Evolutionary conservation across 1,140 invertebrate species (phyloP).

Genomic region (Zaprionus tsacasi): DNA sequence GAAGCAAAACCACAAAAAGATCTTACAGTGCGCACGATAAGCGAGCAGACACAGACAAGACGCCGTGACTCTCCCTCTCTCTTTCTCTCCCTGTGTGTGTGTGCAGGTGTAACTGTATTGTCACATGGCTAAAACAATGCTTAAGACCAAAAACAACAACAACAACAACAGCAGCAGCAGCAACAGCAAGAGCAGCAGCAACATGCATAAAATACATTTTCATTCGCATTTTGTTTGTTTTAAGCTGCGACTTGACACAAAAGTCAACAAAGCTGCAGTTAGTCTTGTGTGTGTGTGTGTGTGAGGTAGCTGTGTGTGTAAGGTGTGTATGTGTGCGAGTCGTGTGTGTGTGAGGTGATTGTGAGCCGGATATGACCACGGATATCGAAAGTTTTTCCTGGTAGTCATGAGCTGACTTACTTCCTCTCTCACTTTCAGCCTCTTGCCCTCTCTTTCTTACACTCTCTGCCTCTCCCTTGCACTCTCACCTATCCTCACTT

Average conservation of each 20-base stretch:
- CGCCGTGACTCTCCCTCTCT: conserved; percentile 23
- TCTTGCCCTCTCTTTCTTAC: background rate
- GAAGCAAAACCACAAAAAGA: conserved; percentile 70
- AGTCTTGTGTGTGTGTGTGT: background rate
- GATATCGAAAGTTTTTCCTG: conserved; percentile 77
- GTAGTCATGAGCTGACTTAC: conserved; percentile 29
- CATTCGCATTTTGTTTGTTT: conserved; percentile 80
- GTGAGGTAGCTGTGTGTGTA: conserved; percentile 12
- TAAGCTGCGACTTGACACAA: conserved; percentile 78
- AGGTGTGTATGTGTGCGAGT: conserved; percentile 10
- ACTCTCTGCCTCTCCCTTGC: background rate
- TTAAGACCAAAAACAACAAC: conserved; percentile 54
- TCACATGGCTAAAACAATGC: conserved; percentile 75
- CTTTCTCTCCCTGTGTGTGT: conserved; percentile 18
- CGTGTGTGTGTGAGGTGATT: conserved; percentile 18
- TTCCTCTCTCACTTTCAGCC: conserved; percentile 9
- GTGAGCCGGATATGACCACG: conserved; percentile 68
- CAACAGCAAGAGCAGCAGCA: conserved; percentile 57
- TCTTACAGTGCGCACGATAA: conserved; percentile 51
- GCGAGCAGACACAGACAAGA: conserved; percentile 39
- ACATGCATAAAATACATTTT: conserved; percentile 80
- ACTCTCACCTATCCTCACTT: conserved; percentile 19
- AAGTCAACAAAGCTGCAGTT: conserved; percentile 66
- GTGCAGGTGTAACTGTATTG: conserved; percentile 56
- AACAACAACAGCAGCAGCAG: conserved; percentile 30